Base-by-base conservation (phyloP, 2,888 invertebrate genomes). In the Phorcus lineatus region DNA sequence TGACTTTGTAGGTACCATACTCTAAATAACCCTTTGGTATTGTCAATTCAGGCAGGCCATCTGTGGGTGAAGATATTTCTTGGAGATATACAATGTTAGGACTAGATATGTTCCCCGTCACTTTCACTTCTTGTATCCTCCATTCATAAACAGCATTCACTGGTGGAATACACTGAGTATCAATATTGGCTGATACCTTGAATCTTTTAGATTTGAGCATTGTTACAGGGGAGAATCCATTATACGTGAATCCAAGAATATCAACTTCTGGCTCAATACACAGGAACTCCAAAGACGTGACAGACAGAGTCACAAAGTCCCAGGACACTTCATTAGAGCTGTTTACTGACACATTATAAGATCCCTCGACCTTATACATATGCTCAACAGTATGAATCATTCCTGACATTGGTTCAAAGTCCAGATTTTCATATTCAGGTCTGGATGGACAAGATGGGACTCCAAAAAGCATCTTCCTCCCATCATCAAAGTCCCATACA, bases 261-360 rank as follows among this genome's bases (percentile, higher is more conserved):
- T 74, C 55, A 13, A 84, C 81, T 17, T 76, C 55, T n/a, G 84
- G 84, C 53, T 78, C 52, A n/a, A 76, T 36, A 77, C 84, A 84
- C 16, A 77, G 74, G 54, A 75, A 79, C 16, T 78, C 52, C 17
- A 80, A 47, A 13, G 80, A 52, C 0, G 13, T 57, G 3, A 84
- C 79, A 16, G 52, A 57, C 28, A 74, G n/a, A 11, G 24, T 17
- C 57, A 70, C 57, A 74, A 74, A 24, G 17, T 79, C 78, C 7
- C 57, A 55, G 7, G 81, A 82, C 11, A 81, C 77, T 4, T 74
- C 77, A 40, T 82, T 82, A n/a, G 76, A 79, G 28, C 79, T 77
- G 40, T 75, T 78, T 6, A 84, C 77, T 70, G 67, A 66, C 2
- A 83, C 36, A 53, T 75, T 54, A 47, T 79, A 84, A 13, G 47